Base-by-base conservation (phyloP, 2,888 invertebrate genomes). In the Drosophila nigricruria region DNA sequence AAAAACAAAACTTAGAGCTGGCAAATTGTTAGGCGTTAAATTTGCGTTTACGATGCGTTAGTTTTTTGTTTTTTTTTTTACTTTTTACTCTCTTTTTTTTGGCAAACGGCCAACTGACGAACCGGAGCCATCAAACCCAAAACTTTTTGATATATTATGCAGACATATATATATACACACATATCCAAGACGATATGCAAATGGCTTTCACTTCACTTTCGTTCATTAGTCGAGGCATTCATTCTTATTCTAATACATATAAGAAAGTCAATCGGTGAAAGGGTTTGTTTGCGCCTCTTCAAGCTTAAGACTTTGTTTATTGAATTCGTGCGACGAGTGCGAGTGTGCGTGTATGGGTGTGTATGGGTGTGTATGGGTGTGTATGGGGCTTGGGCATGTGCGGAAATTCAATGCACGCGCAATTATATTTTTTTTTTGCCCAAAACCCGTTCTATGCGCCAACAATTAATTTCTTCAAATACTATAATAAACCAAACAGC, bases 161-260 rank as follows among this genome's bases (percentile, higher is more conserved):
- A 36, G 45, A 47, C 20, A 52, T 30, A 23, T 30, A 23, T 23
- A 6, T 20, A 38, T n/a, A 47, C 38, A 53, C 12, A 54, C 18
- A 53, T 65, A 52, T 23, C 36, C 14, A 25, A 42, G 36, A 30
- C 40, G 27, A 71, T 88, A 88, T 85, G 86, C 79, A 89, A 88
- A 85, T 88, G 57, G 82, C 89, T 87, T 87, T 87, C 87, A 82
- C 87, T 87, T 89, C 76, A 87, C 87, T 87, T 87, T 87, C 87
- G 38, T 88, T 87, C 78, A 74, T 82, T 81, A 81, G 73, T 60
- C 65, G 70, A 16, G 27, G 43, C 43, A 72, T 85, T 81, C 77
- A 82, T 87, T 87, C 89, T 87, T 79, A 87, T 89, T 87, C 89
- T 89, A 87, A 86, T 87, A 32, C 62, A 52, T 52, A 25, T 52